Evolutionary conservation across 2,113 vertebrate genomes (phyloP).

Genomic region (Trochalopteron elliotii): DNA sequence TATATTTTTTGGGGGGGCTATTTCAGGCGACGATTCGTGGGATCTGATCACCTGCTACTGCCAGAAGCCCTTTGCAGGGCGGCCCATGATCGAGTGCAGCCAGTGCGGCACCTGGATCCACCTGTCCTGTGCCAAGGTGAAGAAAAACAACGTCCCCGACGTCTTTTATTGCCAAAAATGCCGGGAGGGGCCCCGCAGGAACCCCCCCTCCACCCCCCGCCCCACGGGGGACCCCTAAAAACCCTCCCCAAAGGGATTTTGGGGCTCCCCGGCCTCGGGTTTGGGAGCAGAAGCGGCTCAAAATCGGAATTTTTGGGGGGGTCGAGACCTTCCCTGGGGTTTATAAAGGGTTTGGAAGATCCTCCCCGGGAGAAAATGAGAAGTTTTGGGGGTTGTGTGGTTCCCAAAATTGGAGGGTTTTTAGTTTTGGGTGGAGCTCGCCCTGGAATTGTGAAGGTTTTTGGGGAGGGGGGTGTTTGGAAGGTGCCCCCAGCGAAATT

Average conservation of each 20-base stretch:
- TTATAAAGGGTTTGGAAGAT: too few species aligned
- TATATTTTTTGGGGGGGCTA: too few species aligned
- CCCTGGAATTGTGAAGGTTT: not conserved
- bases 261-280: not conserved
- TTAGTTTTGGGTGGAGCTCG: too few species aligned
- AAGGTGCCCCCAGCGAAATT: not conserved
- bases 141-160: not conserved
- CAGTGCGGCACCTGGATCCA: not conserved
- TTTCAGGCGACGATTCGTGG: not conserved
- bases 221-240: not conserved
- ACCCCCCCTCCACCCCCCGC: not conserved
- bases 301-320: too few species aligned
- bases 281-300: too few species aligned
- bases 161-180: not conserved
- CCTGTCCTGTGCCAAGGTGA: not conserved
- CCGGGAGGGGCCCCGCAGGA: not conserved
- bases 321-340: too few species aligned
- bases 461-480: too few species aligned
- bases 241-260: too few species aligned
- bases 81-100: not conserved
- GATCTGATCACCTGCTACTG: not conserved
- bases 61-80: not conserved
- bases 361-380: too few species aligned
- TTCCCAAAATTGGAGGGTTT: too few species aligned
- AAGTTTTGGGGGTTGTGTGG: too few species aligned